These are phyloP conservation scores for Leptinotarsa rubiginosa DNA, from an alignment of 2,888 invertebrate species.

Conservation along the genomic window DNA sequence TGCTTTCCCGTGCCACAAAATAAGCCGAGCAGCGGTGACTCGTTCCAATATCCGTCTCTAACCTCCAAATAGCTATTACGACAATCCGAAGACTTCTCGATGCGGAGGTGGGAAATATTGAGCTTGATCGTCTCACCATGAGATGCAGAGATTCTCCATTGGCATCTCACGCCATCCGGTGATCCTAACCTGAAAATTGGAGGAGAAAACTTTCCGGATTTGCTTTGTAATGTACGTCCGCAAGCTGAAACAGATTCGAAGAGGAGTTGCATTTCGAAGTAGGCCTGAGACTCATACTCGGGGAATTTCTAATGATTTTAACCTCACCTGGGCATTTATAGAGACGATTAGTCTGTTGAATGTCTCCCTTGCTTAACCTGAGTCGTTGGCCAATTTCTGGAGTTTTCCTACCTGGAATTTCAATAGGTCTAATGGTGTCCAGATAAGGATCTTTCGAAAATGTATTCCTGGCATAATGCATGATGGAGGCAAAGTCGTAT, in stretches of 20 bases:
- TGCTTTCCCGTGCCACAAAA: constrained; percentile 88
- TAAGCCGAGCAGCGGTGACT: constrained; percentile 87
- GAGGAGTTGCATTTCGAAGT: no score
- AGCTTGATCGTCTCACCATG: constrained; percentile 95
- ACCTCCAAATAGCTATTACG: constrained; percentile 92
- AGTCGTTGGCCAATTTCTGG: constrained; percentile 98
- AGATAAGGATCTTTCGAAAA: constrained; percentile 95
- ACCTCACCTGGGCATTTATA: constrained; percentile 93
- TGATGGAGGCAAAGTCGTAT: constrained; percentile 97
- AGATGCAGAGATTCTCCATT: constrained; percentile 97
- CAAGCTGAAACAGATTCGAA: constrained; percentile 74
- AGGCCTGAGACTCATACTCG: no score
- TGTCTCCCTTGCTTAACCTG: constrained; percentile 93
- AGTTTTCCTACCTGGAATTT: constrained; percentile 81
- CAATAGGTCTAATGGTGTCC: constrained; percentile 91
- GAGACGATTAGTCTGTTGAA: constrained; percentile 94
- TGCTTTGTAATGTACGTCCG: constrained; percentile 89
- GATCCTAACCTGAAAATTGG: constrained; percentile 67
- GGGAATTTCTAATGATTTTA: not conserved
- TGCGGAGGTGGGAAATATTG: constrained; percentile 90
- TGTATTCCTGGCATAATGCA: constrained; percentile 99
- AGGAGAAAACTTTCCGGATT: constrained; percentile 83
- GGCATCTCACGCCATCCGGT: constrained; percentile 74
- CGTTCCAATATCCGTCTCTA: constrained; percentile 95
- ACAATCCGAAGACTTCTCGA: constrained; percentile 89